Evolutionary conservation across 2,797 vertebrate species (phyloP).

Genomic region (Kryptolebias ocellatus): DNA sequence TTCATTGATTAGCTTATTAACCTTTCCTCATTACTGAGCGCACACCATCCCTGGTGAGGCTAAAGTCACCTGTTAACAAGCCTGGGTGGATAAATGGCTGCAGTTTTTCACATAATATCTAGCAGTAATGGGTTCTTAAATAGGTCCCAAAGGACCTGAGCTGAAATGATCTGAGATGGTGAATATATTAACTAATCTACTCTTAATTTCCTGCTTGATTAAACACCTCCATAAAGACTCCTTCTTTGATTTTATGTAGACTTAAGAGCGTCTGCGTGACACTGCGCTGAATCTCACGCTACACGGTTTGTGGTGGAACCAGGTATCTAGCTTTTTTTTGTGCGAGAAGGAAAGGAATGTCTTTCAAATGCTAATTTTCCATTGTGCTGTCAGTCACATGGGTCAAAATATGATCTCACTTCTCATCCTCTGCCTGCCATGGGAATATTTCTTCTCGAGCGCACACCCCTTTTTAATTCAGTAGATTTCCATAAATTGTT

Average conservation of each 20-base stretch:
- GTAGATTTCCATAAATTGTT: conserved; percentile 54
- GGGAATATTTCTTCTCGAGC: conserved; percentile 29
- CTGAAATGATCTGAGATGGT: not conserved
- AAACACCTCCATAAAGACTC: not conserved
- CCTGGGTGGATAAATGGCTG: conserved; percentile 32
- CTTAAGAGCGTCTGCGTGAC: conserved; percentile 1
- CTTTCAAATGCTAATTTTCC: conserved; percentile 65
- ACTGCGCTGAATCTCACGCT: not conserved
- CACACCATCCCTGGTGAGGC: conserved; percentile 36
- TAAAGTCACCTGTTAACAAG: conserved; percentile 66
- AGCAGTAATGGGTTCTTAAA: conserved; percentile 30
- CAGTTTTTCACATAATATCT: conserved; percentile 26
- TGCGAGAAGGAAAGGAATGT: conserved; percentile 31
- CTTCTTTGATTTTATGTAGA: conserved; percentile 15
- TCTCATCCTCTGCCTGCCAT: conserved; percentile 43
- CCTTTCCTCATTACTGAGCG: conserved; percentile 64
- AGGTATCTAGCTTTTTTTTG: not conserved
- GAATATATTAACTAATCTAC: conserved; percentile 10
- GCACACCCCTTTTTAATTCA: conserved; percentile 9
- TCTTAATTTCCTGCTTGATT: conserved; percentile 14
- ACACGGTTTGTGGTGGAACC: conserved; percentile 29
- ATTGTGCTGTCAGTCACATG: conserved; percentile 37
- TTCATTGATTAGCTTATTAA: conserved; percentile 75
- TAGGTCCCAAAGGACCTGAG: conserved; percentile 8
- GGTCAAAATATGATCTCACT: conserved; percentile 45